A percentile compares a stretch with the other conserved stretches of the same genome.
phyloP scores from a whole-genome alignment of 1,140 invertebrate species.

The Ceratina japonica region DNA sequence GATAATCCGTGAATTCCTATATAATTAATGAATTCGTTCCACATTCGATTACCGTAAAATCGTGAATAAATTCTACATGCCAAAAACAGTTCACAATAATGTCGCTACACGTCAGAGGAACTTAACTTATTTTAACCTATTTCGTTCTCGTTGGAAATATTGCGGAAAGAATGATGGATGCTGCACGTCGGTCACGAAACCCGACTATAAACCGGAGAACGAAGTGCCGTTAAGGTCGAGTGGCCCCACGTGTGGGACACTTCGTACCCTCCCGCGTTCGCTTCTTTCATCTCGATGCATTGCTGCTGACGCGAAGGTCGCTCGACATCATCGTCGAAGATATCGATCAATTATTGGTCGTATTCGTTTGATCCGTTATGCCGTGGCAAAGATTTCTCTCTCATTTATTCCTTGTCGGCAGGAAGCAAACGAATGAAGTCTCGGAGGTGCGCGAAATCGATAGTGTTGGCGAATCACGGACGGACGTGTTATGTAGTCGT shows the following conservation, averaged over 20 bases:
- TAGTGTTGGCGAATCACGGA: slow-evolving; percentile 1
- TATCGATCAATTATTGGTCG: neutral
- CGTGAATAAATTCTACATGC: no score
- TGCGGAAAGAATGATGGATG: slow-evolving; percentile 61
- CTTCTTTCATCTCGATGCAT: neutral
- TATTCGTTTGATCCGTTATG: neutral
- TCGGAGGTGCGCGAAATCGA: neutral
- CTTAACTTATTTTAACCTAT: slow-evolving; percentile 55
- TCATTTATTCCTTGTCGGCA: no score
- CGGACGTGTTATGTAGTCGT: neutral
- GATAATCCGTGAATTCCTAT: no score
- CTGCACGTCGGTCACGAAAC: slow-evolving; percentile 40
- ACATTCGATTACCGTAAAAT: no score
- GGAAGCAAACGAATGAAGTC: neutral
- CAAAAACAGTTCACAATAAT: no score
- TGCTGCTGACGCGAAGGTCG: slow-evolving; percentile 23
- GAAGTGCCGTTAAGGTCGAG: slow-evolving; percentile 59
- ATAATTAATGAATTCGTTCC: no score
- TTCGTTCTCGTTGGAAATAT: slow-evolving; percentile 54
- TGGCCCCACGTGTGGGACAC: slow-evolving; percentile 56
- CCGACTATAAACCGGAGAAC: slow-evolving; percentile 50
- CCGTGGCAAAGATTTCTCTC: neutral
- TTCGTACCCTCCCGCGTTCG: slow-evolving; percentile 40
- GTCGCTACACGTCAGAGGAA: neutral
- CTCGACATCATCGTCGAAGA: neutral